These are phyloP conservation scores for Drosophila monieri DNA, from an alignment of 2,888 invertebrate genomes.

Conservation along the genomic window DNA sequence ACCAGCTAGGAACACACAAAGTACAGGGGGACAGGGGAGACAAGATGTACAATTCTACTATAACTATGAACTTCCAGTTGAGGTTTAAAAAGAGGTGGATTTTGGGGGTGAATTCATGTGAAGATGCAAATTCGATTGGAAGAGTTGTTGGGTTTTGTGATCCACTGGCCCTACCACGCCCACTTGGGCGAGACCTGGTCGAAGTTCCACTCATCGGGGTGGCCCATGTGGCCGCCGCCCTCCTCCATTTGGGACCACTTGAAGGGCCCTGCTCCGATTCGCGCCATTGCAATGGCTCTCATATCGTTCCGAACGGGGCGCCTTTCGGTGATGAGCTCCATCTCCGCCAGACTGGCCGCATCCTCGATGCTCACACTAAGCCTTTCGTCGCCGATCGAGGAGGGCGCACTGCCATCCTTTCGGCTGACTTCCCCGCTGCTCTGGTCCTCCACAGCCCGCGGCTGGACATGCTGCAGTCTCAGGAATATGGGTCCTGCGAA, in stretches of 20 bases:
- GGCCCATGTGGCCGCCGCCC: constrained; percentile 78
- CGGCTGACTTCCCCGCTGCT: constrained; percentile 7
- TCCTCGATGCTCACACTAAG: constrained; percentile 79
- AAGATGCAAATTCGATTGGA: constrained; percentile 59
- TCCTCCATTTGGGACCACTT: constrained; percentile 81
- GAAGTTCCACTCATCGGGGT: constrained; percentile 84
- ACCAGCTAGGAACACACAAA: constrained; percentile 61
- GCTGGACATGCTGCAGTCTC: constrained; percentile 69
- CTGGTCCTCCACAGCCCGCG: constrained; percentile 32
- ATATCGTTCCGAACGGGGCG: constrained; percentile 82
- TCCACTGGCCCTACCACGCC: constrained; percentile 78
- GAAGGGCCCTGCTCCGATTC: constrained; percentile 78
- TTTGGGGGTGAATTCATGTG: background rate
- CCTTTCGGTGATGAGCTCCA: constrained; percentile 81
- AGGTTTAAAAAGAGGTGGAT: constrained; percentile 13
- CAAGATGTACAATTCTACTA: constrained; percentile 26
- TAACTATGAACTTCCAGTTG: constrained; percentile 51
- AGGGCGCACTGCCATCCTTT: constrained; percentile 38
- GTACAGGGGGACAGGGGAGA: constrained; percentile 10
- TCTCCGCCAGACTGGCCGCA: constrained; percentile 78
- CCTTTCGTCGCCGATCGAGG: constrained; percentile 77
- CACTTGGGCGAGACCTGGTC: constrained; percentile 82
- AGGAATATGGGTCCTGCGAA: constrained; percentile 83
- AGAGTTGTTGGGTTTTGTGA: background rate
- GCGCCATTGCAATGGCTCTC: constrained; percentile 79